Base-by-base conservation (phyloP, 1,140 invertebrate genomes). In the Chymomyza costata region DNA sequence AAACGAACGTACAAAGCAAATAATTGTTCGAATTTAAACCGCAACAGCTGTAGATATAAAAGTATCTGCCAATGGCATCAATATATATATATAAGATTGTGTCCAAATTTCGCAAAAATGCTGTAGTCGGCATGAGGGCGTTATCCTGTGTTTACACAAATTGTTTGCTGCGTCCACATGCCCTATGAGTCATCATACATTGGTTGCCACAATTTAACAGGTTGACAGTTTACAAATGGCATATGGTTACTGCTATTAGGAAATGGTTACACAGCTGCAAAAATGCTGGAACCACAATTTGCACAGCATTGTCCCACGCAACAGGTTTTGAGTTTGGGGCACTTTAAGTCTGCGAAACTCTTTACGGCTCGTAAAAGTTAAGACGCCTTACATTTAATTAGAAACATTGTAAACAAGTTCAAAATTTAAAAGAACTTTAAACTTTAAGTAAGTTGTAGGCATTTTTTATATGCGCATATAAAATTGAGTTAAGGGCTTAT, bases 301-400 rank as follows among this genome's bases (percentile, higher is more conserved):
- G 28, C 17, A 19, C 48, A 53, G 58, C 58, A 17, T 70, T n/a
- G 66, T 76, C 71, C 71, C 71, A 76, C 66, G 71, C 71, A 76
- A 78, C 71, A 76, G 71, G 71, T 76, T 76, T 70, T 49, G 38
- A n/a, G n/a, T n/a, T n/a, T n/a, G n/a, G n/a, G n/a, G n/a, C n/a
- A n/a, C n/a, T n/a, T n/a, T n/a, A n/a, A n/a, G n/a, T n/a, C n/a
- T n/a, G n/a, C n/a, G n/a, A n/a, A n/a, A n/a, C n/a, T n/a, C n/a
- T n/a, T n/a, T n/a, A n/a, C n/a, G n/a, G n/a, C n/a, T n/a, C n/a
- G n/a, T n/a, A n/a, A n/a, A n/a, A n/a, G n/a, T n/a, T n/a, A n/a
- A n/a, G n/a, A n/a, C n/a, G n/a, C n/a, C n/a, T n/a, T n/a, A n/a
- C n/a, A n/a, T n/a, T n/a, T n/a, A n/a, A n/a, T n/a, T n/a, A n/a